Evolutionary conservation across 1,140 invertebrate genomes (phyloP).

Genomic region (Laupala kohalensis): DNA sequence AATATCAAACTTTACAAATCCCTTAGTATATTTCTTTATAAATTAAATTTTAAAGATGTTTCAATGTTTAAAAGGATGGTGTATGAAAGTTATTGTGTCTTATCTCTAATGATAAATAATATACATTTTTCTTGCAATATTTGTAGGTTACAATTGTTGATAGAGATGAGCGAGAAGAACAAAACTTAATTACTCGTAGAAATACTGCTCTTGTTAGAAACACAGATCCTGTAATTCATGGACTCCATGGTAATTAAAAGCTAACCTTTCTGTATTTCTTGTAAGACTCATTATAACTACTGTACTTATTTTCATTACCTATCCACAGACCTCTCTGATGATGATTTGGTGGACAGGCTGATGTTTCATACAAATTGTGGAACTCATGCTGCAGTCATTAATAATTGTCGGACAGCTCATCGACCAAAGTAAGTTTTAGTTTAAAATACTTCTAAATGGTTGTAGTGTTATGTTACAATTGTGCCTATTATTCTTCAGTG

Average conservation of each 20-base stretch:
- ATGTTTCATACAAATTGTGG: constrained; percentile 84
- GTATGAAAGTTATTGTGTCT: no score
- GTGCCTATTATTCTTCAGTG: constrained; percentile 36
- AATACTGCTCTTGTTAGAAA: constrained; percentile 38
- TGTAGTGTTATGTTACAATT: constrained; percentile 9
- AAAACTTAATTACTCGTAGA: constrained; percentile 55
- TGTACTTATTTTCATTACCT: no score
- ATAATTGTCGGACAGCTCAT: constrained; percentile 76
- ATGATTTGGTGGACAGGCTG: constrained; percentile 46
- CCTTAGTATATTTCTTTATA: no score
- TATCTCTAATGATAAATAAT: no score
- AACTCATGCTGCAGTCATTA: constrained; percentile 80
- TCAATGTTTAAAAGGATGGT: no score
- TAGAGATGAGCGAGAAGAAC: constrained; percentile 61
- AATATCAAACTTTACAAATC: no score
- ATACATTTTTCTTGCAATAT: no score
- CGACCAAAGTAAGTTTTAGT: constrained; percentile 65
- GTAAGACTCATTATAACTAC: no score
- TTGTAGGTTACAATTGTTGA: constrained; percentile 69
- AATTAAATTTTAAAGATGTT: no score
- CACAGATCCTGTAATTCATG: constrained; percentile 30
- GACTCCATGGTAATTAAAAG: constrained; percentile 28
- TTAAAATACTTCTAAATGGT: constrained; percentile 6
- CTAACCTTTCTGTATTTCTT: no score
- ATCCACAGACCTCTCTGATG: constrained; percentile 30